Evolutionary conservation across 2,113 vertebrate species (phyloP).

Genomic region (Callocephalon fimbriatum): DNA sequence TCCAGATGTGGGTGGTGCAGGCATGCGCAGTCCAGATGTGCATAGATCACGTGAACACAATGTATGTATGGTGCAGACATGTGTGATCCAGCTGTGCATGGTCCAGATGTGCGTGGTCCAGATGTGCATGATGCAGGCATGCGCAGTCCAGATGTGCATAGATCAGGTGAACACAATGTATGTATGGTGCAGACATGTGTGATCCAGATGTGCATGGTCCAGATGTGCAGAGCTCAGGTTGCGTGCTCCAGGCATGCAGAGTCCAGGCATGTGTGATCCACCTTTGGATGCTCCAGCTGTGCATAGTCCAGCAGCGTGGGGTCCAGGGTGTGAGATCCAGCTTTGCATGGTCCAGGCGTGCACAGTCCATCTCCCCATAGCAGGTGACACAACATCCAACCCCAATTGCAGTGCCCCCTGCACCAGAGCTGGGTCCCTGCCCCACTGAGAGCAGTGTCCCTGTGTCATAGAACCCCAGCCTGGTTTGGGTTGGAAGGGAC

Average conservation of each 20-base stretch:
- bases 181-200: background rate
- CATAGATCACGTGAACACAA: background rate
- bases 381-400: no score
- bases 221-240: background rate
- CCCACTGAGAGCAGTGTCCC: background rate
- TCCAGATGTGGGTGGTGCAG: no score
- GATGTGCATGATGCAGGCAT: fast-evolving
- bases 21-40: fast-evolving
- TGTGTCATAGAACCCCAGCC: background rate
- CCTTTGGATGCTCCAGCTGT: background rate
- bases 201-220: background rate
- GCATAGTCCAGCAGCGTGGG: background rate
- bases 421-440: background rate
- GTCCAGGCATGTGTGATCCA: background rate
- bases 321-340: background rate
- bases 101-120: fast-evolving
- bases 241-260: background rate
- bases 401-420: background rate
- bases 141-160: fast-evolving
- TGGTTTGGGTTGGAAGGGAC: background rate
- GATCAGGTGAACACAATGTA: background rate
- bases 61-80: background rate
- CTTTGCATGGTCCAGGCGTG: background rate
- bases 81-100: no score
- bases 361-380: background rate